Base-by-base conservation (phyloP, 2,797 vertebrate genomes). In the Coracias cyanogaster region DNA sequence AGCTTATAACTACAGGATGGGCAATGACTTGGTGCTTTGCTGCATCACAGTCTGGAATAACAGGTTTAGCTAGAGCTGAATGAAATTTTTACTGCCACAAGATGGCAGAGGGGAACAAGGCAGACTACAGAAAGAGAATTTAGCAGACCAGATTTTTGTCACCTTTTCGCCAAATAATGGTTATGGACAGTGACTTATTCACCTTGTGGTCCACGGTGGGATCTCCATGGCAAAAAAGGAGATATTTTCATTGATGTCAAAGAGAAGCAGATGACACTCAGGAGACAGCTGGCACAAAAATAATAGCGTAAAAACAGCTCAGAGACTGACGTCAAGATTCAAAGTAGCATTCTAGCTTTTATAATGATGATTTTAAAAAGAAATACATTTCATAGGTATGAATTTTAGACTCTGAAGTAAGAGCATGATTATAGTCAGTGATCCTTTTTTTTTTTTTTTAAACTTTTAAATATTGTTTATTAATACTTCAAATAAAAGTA, bases 71-170 rank as follows among this genome's bases (percentile, higher is more conserved):
- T 58, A 20, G 20, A 76, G 26, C 4, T 7, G 82, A 51, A 61
- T 25, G 52, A 28, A 60, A 65, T 61, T 43, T 73, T 46, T 45
- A 31, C 29, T 61, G 51, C 96, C 97, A 97, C 95, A 66, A 97
- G 97, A 81, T 96, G 97, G 97, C 95, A 93, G 58, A 46, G 22
- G 5, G 51, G 58, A 95, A 90, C 73, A 90, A 82, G 46, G 37
- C 39, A 95, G 61, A 37, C 15, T 72, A 25, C 9, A 16, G 14
- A 12, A 33, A 58, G 12, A 7, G 17, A 8, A 31, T 61, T 94
- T 41, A 62, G 57, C 17, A 25, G 31, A 86, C 10, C 7, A 24
- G 15, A 7, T 45, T 93, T 83, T 80, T 25, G 15, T 55, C 17
- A 55, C 2, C 21, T 84, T 62, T 54, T 46, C 77, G 21, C 1